phyloP scores from a whole-genome alignment of 2,888 invertebrate species.

The Tachina lurida region DNA sequence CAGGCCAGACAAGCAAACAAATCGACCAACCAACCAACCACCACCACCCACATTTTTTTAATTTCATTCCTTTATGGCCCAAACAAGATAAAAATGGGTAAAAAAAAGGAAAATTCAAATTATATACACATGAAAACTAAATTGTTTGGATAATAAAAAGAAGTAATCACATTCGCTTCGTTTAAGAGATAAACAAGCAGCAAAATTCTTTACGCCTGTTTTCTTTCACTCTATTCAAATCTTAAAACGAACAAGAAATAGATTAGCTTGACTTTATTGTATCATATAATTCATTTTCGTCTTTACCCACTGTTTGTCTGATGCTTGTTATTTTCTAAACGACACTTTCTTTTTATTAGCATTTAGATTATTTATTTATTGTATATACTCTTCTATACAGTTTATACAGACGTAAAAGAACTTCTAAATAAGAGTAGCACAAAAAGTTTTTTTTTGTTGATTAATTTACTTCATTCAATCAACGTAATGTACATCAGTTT shows the following conservation, averaged over 20 bases:
- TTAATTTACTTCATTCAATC: conserved; percentile 45
- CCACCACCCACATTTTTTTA: conserved; percentile 5
- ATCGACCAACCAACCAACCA: conserved; percentile 22
- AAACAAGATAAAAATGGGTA: conserved; percentile 28
- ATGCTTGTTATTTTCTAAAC: conserved; percentile 42
- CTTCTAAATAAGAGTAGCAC: neutral
- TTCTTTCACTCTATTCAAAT: conserved; percentile 13
- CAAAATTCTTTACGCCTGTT: conserved; percentile 6
- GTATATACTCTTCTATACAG: neutral
- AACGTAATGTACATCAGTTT: conserved; percentile 54
- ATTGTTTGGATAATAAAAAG: conserved; percentile 58
- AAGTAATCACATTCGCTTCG: conserved; percentile 43
- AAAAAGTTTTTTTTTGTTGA: conserved; percentile 4
- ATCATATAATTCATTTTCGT: neutral
- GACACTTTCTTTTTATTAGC: conserved; percentile 33
- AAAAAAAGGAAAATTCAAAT: conserved; percentile 48
- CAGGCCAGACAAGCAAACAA: conserved; percentile 17
- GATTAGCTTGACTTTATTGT: conserved; percentile 25
- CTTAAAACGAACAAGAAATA: neutral
- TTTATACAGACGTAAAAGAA: conserved; percentile 24
- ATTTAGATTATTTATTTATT: conserved; percentile 48
- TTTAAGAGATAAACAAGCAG: conserved; percentile 5
- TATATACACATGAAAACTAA: conserved; percentile 62
- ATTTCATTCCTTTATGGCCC: conserved; percentile 48
- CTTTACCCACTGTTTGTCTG: neutral